phyloP scores from a whole-genome alignment of 2,888 invertebrate genomes.

The Cantharis rustica region DNA sequence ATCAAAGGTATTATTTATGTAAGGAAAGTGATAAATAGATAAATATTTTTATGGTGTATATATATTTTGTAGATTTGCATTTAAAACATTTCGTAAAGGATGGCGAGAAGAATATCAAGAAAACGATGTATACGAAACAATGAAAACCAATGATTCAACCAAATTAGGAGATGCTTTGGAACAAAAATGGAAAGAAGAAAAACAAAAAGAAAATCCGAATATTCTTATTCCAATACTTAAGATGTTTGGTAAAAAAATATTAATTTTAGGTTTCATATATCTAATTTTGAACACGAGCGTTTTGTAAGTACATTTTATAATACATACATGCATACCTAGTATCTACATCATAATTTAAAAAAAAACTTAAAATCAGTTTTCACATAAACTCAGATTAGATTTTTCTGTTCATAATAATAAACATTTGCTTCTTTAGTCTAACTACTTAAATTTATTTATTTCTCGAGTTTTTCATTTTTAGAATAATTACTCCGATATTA shows the following conservation, averaged over 20 bases:
- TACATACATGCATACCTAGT: too few relatives aligned
- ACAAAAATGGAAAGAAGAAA: constrained; percentile 40
- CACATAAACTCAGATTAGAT: too few relatives aligned
- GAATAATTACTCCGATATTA: constrained; percentile 68
- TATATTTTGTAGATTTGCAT: constrained; percentile 10
- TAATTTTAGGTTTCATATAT: constrained; percentile 12
- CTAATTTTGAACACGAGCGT: not conserved
- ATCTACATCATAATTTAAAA: too few relatives aligned
- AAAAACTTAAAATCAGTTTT: too few relatives aligned
- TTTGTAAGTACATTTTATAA: not conserved
- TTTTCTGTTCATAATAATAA: too few relatives aligned
- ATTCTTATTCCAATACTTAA: constrained; percentile 20
- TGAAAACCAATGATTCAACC: constrained; percentile 60
- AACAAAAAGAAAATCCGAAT: constrained; percentile 8
- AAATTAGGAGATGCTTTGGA: constrained; percentile 57
- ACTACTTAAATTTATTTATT: not conserved
- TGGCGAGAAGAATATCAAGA: constrained; percentile 67
- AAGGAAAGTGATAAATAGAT: constrained; percentile 48
- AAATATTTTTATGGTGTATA: not conserved
- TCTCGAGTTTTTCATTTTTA: constrained; percentile 42
- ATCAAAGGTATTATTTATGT: constrained; percentile 71
- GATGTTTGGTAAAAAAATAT: constrained; percentile 24
- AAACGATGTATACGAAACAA: constrained; percentile 64
- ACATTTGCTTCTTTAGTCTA: too few relatives aligned
- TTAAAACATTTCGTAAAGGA: constrained; percentile 61